These are phyloP conservation scores for Drosophila trapezifrons DNA, from an alignment of 1,140 invertebrate species.

Conservation along the genomic window DNA sequence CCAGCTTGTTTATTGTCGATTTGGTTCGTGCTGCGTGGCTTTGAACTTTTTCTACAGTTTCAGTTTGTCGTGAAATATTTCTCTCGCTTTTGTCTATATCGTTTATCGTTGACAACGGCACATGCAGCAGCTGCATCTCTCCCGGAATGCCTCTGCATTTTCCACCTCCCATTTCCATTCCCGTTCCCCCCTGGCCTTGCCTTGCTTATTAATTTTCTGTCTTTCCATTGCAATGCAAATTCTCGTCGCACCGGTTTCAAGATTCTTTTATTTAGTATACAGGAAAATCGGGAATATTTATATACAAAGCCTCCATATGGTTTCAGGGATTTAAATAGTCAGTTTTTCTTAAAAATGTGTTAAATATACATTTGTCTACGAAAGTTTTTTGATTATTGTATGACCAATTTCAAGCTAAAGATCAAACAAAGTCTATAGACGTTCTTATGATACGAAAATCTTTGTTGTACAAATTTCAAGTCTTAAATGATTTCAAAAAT, in stretches of 20 bases:
- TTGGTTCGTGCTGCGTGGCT: conserved; percentile 67
- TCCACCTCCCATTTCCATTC: background rate
- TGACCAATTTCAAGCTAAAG: no score
- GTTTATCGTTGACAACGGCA: conserved; percentile 51
- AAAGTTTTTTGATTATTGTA: no score
- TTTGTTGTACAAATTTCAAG: no score
- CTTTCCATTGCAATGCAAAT: conserved; percentile 39
- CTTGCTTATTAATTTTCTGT: conserved; percentile 42
- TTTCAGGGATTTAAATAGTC: background rate
- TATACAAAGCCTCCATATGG: background rate
- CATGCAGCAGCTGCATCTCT: conserved; percentile 39
- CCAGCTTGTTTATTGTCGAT: conserved; percentile 61
- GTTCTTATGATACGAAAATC: no score
- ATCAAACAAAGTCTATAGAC: no score
- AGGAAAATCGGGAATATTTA: background rate
- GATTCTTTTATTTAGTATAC: background rate
- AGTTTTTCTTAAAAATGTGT: background rate
- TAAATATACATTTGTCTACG: background rate
- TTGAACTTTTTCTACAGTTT: conserved; percentile 58
- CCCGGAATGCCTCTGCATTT: conserved; percentile 10
- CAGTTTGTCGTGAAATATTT: conserved; percentile 60
- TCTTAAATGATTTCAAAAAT: no score
- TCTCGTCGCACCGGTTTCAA: conserved; percentile 65
- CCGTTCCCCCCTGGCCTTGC: background rate
- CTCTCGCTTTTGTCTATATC: conserved; percentile 31